phyloP scores from a whole-genome alignment of 92 coral and sea anemone genomes.

The Zoanthus sociatus region DNA sequence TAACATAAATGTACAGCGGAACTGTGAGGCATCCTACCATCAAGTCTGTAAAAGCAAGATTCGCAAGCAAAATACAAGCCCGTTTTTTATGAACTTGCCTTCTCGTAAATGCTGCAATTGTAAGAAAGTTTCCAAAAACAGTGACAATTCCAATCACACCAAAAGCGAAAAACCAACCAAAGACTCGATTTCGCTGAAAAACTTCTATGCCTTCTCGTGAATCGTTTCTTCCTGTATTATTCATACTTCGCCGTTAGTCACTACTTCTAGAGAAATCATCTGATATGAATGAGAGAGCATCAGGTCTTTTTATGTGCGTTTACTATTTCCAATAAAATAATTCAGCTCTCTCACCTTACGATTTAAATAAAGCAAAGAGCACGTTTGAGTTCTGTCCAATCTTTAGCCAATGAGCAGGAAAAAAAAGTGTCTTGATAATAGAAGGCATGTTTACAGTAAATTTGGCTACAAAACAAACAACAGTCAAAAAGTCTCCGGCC shows the following conservation, averaged over 20 bases:
- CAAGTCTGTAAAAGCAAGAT: conserved; percentile 33
- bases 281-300: not conserved
- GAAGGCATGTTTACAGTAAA: not conserved
- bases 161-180: conserved; percentile 35
- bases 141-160: conserved; percentile 16
- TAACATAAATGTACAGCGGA: conserved; percentile 30
- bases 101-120: conserved; percentile 31
- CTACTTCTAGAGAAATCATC: not conserved
- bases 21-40: conserved; percentile 23
- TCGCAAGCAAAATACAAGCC: conserved; percentile 16
- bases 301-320: no score
- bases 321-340: not conserved
- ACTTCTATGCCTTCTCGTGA: not conserved
- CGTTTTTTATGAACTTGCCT: conserved; percentile 25
- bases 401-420: not conserved
- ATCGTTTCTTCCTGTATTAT: not conserved
- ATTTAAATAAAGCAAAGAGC: no score
- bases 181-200: not conserved
- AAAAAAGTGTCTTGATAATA: not conserved
- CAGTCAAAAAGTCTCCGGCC: no score
- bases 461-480: not conserved
- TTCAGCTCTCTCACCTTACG: not conserved
- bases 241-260: not conserved
- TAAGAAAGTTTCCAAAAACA: conserved; percentile 18
- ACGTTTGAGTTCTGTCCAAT: no score